Evolutionary conservation across 2,888 invertebrate genomes (phyloP).

Genomic region (Calliscelio sp.): DNA sequence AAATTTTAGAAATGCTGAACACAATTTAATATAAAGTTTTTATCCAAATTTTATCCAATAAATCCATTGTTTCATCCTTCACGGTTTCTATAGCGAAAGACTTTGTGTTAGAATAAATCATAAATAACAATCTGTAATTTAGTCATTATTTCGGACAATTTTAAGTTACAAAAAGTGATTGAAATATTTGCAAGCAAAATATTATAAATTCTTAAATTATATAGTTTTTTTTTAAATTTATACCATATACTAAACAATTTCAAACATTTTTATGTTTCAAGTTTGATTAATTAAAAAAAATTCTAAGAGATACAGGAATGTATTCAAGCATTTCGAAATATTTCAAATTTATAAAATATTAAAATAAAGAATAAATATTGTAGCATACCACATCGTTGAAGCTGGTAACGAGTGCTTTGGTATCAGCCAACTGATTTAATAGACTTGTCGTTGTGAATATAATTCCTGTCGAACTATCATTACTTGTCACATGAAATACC

Average conservation of each 20-base stretch:
- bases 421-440: not conserved
- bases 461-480: not conserved
- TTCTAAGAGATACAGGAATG: too few relatives aligned
- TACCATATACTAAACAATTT: not conserved
- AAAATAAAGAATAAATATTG: not conserved
- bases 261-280: not conserved
- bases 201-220: not conserved
- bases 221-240: conserved; percentile 5
- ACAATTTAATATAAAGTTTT: too few relatives aligned
- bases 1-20: too few relatives aligned
- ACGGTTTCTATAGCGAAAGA: too few relatives aligned
- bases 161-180: not conserved
- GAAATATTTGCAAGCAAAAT: conserved; percentile 5
- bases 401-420: conserved; percentile 7
- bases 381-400: conserved; percentile 11
- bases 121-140: not conserved
- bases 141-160: not conserved
- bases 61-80: too few relatives aligned
- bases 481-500: not conserved
- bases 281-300: not conserved
- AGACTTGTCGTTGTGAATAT: not conserved
- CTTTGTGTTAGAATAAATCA: too few relatives aligned
- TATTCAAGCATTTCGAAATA: not conserved
- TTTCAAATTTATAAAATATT: too few relatives aligned
- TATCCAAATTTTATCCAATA: too few relatives aligned